Base-by-base conservation (phyloP, 2,113 vertebrate species). In the Platanista minor region DNA sequence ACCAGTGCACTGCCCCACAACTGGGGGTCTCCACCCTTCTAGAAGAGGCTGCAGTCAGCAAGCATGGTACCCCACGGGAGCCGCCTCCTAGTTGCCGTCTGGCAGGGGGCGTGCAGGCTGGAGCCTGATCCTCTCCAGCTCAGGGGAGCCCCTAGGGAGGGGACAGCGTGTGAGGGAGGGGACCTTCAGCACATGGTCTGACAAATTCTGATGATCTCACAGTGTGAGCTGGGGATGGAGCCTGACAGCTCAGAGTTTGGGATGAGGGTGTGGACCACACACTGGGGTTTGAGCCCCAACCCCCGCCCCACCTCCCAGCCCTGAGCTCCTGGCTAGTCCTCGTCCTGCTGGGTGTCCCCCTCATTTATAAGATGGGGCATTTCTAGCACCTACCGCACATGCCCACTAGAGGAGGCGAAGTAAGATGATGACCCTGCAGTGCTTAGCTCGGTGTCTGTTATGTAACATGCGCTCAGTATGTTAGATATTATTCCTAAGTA, bases 1-100 rank as follows among this genome's bases (percentile, higher is more conserved):
- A 0, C 78, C 11, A 2, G n/a, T 33, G 84, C 33, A n/a, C 15
- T 46, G 54, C 36, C 59, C 49, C 31, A 39, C 0, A 5, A 11
- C 61, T 2, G 0, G 6, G 6, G 36, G 21, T 20, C 49, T 69
- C 77, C 41, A 33, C 74, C 78, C 21, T 74, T 87, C 49, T 8
- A 83, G 77, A 17, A 46, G 62, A 36, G 29, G 43, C 71, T 64
- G 31, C 14, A 1, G 23, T 14, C 57, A 39, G 18, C 84, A 9
- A 8, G 5, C 36, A 20, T 2, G 12, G 21, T 12, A 18, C 67
- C 83, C 87, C 59, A 46, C 1, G 1, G 77, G 71, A 77, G 59
- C 66, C 14, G 57, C 62, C 77, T 43, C 41, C 29, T 11, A 41
- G 91, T 36, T 87, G 59, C 43, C 62, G 74, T 33, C 57, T 9